Evolutionary conservation across 2,888 invertebrate species (phyloP).

Genomic region (Volucella bombylans): DNA sequence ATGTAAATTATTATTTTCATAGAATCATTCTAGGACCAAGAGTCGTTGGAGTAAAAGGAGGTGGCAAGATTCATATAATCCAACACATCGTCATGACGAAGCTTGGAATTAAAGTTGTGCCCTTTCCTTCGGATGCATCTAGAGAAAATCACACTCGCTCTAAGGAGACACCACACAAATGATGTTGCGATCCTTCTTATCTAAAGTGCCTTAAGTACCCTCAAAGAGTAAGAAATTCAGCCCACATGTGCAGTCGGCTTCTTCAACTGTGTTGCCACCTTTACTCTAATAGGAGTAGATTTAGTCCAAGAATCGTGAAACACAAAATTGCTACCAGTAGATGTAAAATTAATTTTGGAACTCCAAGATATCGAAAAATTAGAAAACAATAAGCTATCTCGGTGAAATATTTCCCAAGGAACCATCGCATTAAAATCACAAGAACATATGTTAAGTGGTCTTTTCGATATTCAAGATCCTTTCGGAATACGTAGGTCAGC

Average conservation of each 20-base stretch:
- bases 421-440: too few species aligned
- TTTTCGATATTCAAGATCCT: too few species aligned
- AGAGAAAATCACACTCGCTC: constrained; percentile 56
- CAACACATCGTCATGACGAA: constrained; percentile 29
- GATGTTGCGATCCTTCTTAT: constrained; percentile 68
- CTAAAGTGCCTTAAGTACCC: constrained; percentile 51
- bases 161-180: constrained; percentile 53
- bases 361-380: too few species aligned
- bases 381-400: too few species aligned
- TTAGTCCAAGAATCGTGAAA: too few species aligned
- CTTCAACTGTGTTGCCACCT: too few species aligned
- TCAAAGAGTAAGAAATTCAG: constrained; percentile 41
- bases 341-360: too few species aligned
- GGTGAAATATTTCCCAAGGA: too few species aligned
- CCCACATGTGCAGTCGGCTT: constrained; percentile 17
- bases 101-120: constrained; percentile 44
- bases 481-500: too few species aligned
- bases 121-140: not conserved
- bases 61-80: constrained; percentile 14
- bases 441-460: too few species aligned
- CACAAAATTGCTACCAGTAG: too few species aligned
- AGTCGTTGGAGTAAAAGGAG: not conserved
- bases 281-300: too few species aligned
- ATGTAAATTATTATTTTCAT: constrained; percentile 72
- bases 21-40: constrained; percentile 29